Conservation (phyloP, 2,113 vertebrate genomes). For the Mustela nigripes region DNA sequence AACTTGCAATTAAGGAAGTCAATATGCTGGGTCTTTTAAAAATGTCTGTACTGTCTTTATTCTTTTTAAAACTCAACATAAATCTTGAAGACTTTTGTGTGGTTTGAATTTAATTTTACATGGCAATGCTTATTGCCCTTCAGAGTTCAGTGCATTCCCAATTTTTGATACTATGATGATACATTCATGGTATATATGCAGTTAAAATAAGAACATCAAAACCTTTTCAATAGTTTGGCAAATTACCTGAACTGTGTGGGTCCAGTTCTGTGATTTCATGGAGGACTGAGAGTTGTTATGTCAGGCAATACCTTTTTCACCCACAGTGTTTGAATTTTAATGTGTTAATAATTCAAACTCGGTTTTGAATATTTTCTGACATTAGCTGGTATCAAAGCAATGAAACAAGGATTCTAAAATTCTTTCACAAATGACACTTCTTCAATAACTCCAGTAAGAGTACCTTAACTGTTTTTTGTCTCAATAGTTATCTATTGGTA, state of each 20-base stretch:
- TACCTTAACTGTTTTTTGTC: neutral
- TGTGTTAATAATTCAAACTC: neutral
- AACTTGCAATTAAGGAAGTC: neutral
- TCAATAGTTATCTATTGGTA: neutral
- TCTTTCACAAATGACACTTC: neutral
- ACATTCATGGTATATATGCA: neutral
- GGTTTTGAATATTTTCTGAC: constrained; percentile 2
- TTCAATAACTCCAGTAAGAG: neutral
- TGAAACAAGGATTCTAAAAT: neutral
- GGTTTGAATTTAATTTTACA: neutral
- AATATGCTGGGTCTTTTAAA: neutral
- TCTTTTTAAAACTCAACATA: constrained; percentile 7
- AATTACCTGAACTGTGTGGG: neutral
- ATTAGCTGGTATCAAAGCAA: neutral
- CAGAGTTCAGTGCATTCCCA: neutral
- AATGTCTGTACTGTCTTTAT: neutral
- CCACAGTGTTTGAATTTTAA: neutral
- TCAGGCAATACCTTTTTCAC: neutral
- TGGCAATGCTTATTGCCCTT: neutral
- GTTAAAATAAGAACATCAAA: neutral
- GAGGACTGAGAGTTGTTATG: neutral
- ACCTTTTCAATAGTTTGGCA: neutral
- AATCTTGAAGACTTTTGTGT: neutral
- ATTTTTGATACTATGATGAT: neutral
- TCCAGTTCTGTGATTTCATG: neutral